Evolutionary conservation across 2,113 vertebrate genomes (phyloP).

Genomic region (Oncorhynchus gorbuscha): DNA sequence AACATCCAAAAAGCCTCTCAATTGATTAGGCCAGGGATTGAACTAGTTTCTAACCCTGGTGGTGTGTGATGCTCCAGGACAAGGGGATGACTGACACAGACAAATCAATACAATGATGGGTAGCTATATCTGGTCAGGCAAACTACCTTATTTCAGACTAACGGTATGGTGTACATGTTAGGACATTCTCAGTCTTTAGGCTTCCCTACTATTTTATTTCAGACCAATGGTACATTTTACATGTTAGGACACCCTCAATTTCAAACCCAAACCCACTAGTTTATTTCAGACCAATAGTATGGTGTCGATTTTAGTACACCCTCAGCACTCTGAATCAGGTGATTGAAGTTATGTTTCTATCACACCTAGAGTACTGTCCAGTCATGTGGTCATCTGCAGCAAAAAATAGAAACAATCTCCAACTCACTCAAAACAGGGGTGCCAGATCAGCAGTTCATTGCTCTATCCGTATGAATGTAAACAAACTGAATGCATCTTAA

Average conservation of each 20-base stretch:
- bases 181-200: too few relatives aligned
- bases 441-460: too few relatives aligned
- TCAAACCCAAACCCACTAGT: slow-evolving; percentile 15
- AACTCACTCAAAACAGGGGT: too few relatives aligned
- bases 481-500: too few relatives aligned
- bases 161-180: background rate
- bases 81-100: slow-evolving; percentile 52
- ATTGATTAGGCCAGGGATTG: slow-evolving; percentile 71
- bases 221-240: background rate
- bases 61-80: slow-evolving; percentile 63
- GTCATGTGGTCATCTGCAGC: too few relatives aligned
- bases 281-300: slow-evolving; percentile 17
- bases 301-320: too few relatives aligned
- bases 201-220: slow-evolving; percentile 25
- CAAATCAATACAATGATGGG: slow-evolving; percentile 44
- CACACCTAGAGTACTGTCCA: too few relatives aligned
- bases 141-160: slow-evolving; percentile 27
- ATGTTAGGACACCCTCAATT: too few relatives aligned
- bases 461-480: too few relatives aligned
- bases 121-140: slow-evolving; percentile 28
- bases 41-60: slow-evolving; percentile 64
- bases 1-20: slow-evolving; percentile 61
- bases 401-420: too few relatives aligned
- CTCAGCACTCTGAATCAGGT: too few relatives aligned
- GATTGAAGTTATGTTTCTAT: too few relatives aligned